phyloP scores from a whole-genome alignment of 2,888 invertebrate genomes.

The Acronicta psi region DNA sequence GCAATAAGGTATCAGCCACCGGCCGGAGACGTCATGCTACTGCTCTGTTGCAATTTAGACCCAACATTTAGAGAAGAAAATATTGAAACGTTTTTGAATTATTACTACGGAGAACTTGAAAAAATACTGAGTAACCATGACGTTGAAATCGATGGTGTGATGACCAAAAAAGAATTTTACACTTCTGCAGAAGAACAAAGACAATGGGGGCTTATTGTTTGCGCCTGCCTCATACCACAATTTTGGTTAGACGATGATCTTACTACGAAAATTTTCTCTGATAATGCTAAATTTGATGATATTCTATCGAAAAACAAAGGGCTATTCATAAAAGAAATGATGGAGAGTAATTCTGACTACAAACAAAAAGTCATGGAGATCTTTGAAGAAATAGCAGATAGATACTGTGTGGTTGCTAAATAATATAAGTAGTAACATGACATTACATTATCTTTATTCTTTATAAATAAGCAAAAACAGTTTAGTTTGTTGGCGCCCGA shows the following conservation, averaged over 20 bases:
- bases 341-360: conserved; percentile 83
- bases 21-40: conserved; percentile 90
- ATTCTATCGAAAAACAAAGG: conserved; percentile 87
- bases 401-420: conserved; percentile 69
- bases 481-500: no score
- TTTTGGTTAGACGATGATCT: conserved; percentile 87
- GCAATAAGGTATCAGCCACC: conserved; percentile 91
- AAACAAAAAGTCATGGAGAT: conserved; percentile 85
- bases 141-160: conserved; percentile 75
- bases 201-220: conserved; percentile 87
- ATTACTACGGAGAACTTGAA: conserved; percentile 88
- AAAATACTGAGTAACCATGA: conserved; percentile 74
- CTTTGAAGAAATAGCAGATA: conserved; percentile 88
- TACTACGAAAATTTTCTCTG: conserved; percentile 79
- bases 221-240: conserved; percentile 86
- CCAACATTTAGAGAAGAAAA: conserved; percentile 84
- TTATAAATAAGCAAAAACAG: no score
- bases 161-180: conserved; percentile 80
- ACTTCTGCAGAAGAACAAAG: conserved; percentile 83
- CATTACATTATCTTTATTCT: no score
- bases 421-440: no score
- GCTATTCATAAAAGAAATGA: conserved; percentile 87
- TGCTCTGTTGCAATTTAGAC: conserved; percentile 88
- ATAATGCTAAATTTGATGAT: conserved; percentile 86
- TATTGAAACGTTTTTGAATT: conserved; percentile 82